phyloP scores from a whole-genome alignment of 2,797 vertebrate genomes.

The Ateles fusciceps region DNA sequence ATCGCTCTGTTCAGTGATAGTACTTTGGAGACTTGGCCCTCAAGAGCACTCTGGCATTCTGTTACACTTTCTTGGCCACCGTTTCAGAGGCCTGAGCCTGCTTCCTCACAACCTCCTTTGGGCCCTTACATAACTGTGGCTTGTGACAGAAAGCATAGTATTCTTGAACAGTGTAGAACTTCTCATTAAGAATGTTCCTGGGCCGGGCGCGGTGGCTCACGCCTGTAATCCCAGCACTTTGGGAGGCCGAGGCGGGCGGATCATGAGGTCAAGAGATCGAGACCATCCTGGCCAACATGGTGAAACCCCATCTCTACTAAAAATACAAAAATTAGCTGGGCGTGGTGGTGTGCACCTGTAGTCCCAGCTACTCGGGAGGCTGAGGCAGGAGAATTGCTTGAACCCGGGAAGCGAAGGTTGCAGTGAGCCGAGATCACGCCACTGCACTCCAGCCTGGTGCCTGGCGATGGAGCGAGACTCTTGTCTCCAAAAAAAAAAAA shows the following conservation, averaged over 20 bases:
- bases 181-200: background rate
- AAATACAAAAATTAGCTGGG: background rate
- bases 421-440: background rate
- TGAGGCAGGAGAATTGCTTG: background rate
- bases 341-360: background rate
- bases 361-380: background rate
- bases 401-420: background rate
- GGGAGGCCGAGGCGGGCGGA: background rate
- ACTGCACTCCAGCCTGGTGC: background rate
- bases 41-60: background rate
- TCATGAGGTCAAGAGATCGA: background rate
- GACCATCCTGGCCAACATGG: background rate
- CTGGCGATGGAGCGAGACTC: background rate
- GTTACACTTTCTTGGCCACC: background rate
- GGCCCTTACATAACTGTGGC: background rate
- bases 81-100: background rate
- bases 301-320: background rate
- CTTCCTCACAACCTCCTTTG: background rate
- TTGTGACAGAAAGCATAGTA: background rate
- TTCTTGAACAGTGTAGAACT: background rate
- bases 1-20: background rate
- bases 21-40: background rate
- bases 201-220: background rate
- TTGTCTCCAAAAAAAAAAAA: no score
- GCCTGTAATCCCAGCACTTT: background rate